phyloP scores from a whole-genome alignment of 2,797 vertebrate genomes.

The Gephyroberyx darwinii region DNA sequence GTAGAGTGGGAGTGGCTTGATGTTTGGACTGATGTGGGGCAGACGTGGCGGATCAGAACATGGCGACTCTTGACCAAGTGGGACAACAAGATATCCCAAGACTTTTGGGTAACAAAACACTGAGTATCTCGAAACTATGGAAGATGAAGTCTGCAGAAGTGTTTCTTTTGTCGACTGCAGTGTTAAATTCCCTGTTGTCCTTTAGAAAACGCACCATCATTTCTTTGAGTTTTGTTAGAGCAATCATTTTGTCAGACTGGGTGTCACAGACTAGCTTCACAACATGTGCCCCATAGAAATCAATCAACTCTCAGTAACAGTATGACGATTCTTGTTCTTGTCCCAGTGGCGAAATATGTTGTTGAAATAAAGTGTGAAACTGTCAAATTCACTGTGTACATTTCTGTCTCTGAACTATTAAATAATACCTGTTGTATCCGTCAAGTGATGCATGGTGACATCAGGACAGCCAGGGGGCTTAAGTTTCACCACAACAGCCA shows the following conservation, averaged over 20 bases:
- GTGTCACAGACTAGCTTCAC: conserved; percentile 6
- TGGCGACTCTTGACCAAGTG: not conserved
- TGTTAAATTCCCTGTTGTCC: too few species aligned
- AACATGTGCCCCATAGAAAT: not conserved
- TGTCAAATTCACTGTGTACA: not conserved
- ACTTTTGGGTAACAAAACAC: too few species aligned
- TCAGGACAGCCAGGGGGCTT: too few species aligned
- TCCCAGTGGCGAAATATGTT: conserved; percentile 13
- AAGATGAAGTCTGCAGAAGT: conserved; percentile 3
- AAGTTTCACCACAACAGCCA: too few species aligned
- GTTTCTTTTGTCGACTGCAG: not conserved
- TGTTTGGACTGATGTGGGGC: conserved; percentile 6
- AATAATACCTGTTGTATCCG: too few species aligned
- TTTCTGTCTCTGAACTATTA: not conserved
- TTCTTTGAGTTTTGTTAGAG: not conserved
- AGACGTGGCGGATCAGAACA: not conserved
- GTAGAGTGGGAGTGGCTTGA: conserved; percentile 57
- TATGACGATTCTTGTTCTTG: not conserved
- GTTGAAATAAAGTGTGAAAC: conserved; percentile 48
- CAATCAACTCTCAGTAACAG: not conserved
- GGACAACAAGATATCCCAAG: not conserved
- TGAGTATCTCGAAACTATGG: not conserved
- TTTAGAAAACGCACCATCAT: not conserved
- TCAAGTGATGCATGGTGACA: too few species aligned
- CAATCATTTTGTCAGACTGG: too few species aligned